Evolutionary conservation across 2,113 vertebrate species (phyloP).

Genomic region (Siphamia tubifer): DNA sequence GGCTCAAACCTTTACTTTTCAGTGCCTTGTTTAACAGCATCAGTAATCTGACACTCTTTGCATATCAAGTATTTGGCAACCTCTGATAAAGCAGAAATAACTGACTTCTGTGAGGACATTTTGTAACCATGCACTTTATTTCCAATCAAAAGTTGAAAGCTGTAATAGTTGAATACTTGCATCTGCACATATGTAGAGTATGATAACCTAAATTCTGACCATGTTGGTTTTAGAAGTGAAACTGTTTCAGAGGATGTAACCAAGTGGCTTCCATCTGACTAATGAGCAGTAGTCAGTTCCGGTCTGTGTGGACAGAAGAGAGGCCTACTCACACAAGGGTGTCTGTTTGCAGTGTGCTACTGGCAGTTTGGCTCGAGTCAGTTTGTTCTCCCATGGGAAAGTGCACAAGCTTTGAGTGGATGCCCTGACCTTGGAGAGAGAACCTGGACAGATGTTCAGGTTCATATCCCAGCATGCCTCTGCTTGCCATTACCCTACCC

Average conservation of each 20-base stretch:
- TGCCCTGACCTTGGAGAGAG: conserved; percentile 40
- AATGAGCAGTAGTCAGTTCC: conserved; percentile 4
- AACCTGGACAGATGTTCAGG: conserved; percentile 51
- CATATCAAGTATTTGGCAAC: too few species aligned
- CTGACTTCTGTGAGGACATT: neutral
- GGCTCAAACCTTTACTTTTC: neutral
- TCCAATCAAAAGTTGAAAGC: too few species aligned
- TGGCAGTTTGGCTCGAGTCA: conserved; percentile 61
- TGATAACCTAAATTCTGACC: too few species aligned
- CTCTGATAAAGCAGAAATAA: neutral
- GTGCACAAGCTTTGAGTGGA: neutral
- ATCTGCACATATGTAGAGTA: too few species aligned
- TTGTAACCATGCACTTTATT: too few species aligned
- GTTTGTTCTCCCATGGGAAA: conserved; percentile 57
- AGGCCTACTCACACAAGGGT: conserved; percentile 43
- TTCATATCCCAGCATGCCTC: conserved; percentile 30
- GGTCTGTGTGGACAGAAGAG: neutral
- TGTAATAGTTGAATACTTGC: too few species aligned
- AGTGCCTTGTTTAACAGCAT: too few species aligned
- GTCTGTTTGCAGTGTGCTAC: conserved; percentile 55
- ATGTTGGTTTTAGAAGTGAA: neutral
- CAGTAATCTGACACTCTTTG: too few species aligned
- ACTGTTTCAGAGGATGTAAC: neutral
- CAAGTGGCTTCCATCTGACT: conserved; percentile 1
- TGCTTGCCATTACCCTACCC: neutral